Base-by-base conservation (phyloP, 2,113 vertebrate species). In the Reinhardtius hippoglossoides region DNA sequence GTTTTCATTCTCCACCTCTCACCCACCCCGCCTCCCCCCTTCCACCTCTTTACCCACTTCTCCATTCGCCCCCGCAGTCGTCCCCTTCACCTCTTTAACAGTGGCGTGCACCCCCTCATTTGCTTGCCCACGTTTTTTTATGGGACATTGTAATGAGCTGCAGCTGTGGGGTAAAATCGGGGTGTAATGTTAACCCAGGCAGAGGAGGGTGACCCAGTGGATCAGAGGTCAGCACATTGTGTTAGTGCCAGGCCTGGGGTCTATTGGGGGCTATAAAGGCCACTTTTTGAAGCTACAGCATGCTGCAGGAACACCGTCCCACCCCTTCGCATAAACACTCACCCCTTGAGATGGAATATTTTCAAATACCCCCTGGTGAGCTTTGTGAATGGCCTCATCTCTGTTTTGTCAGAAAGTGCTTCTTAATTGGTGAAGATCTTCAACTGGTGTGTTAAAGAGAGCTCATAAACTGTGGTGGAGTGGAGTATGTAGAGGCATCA, bases 161-260 rank as follows among this genome's bases (percentile, higher is more conserved):
- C 97, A 99, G 96, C 96, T 98, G 97, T 95, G 95, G 89, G 95
- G 93, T 95, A 95, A 96, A 94, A 90, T 92, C 88, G 83, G 94
- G 90, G 92, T 94, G 87, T 95, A 94, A 95, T 74, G 83, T 95
- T 95, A 95, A 93, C 92, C 95, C 88, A 93, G 92, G 94, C 92
- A 87, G 67, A 81, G 87, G 91, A 92, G 88, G 86, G 92, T 96
- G 95, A 96, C 93, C 94, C 87, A 48, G 92, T 89, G 92, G 95
- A 94, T 94, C 96, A 96, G 89, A 95, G 96, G 95, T 96, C 96
- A 91, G 67, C 69, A 91, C 92, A 96, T 97, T 97, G 95, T 94
- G 89, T 85, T 95, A 80, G 81, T 82, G 79, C 91, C 90, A 24
- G 55, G 92, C 88, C 85, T 87, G 89, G 91, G 94, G 88, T 92